Evolutionary conservation across 2,113 vertebrate genomes (phyloP).

Genomic region (Nycticorax nycticorax): DNA sequence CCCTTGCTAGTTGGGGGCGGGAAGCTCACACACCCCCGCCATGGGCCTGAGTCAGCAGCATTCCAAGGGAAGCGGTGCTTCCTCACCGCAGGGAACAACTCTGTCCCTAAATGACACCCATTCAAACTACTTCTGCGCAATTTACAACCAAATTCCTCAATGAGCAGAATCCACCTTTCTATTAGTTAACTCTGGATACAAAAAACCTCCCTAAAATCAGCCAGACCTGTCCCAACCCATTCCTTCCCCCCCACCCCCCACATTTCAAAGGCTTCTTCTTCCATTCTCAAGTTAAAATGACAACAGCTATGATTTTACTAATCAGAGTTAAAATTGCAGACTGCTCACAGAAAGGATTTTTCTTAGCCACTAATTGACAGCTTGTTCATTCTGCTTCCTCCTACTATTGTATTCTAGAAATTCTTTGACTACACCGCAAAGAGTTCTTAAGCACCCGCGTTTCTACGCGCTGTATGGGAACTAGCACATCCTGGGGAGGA

Average conservation of each 20-base stretch:
- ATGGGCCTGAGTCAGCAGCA: fast-evolving
- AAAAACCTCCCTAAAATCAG: not conserved
- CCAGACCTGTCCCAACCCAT: not conserved
- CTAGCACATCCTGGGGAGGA: not conserved
- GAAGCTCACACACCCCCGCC: not conserved
- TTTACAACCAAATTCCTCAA: not conserved
- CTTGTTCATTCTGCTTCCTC: constrained; percentile 4
- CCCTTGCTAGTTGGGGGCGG: not conserved
- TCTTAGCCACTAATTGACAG: not conserved
- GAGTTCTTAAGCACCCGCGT: not conserved
- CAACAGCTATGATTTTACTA: not conserved
- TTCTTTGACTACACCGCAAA: not conserved
- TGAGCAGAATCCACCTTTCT: not conserved
- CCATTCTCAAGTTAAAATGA: not conserved
- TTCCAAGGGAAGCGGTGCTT: not conserved
- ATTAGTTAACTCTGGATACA: not conserved
- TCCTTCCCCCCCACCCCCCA: not conserved
- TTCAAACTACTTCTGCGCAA: not conserved
- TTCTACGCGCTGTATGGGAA: not conserved
- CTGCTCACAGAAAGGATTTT: not conserved
- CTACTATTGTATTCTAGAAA: not conserved
- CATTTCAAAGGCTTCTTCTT: not conserved
- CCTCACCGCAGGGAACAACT: not conserved
- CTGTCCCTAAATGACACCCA: not conserved
- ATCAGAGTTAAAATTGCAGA: not conserved